A percentile compares a stretch with the other conserved stretches of the same genome.
Conservation (phyloP, 2,113 vertebrate genomes). For the Lepidothrix coronata region DNA sequence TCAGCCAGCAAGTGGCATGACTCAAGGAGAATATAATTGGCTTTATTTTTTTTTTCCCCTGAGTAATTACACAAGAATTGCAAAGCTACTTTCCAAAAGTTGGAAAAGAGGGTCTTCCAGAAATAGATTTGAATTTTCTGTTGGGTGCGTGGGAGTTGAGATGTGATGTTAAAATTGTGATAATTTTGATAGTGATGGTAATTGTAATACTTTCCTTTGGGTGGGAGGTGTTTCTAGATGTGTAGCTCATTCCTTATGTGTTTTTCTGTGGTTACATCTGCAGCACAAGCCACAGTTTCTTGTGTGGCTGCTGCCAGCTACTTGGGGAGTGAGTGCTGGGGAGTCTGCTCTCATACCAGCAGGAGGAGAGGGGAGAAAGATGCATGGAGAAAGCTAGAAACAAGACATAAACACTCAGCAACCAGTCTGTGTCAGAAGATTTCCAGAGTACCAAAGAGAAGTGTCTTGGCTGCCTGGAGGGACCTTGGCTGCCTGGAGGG, state of each 20-base stretch:
- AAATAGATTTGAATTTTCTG: neutral
- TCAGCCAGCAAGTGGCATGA: neutral
- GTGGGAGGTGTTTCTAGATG: neutral
- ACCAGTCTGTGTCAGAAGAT: neutral
- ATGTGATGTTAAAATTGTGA: neutral
- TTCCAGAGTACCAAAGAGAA: neutral
- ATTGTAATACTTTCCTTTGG: neutral
- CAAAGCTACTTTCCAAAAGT: neutral
- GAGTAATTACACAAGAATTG: constrained; percentile 18
- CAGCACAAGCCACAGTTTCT: neutral
- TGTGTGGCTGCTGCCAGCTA: neutral
- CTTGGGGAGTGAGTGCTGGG: neutral
- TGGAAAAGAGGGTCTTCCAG: neutral
- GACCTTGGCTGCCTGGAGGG: neutral
- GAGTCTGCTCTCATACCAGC: neutral
- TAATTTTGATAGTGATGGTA: neutral
- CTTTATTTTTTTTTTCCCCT: neutral
- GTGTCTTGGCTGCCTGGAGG: neutral
- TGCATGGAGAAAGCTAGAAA: neutral
- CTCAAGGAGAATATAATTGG: neutral
- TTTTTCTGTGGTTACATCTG: neutral
- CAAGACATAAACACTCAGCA: neutral
- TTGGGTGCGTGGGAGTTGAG: neutral
- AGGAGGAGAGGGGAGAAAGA: neutral
- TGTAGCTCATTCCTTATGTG: neutral